Conservation (phyloP, 2,113 vertebrate species). For the Dendrocopos noguchii region DNA sequence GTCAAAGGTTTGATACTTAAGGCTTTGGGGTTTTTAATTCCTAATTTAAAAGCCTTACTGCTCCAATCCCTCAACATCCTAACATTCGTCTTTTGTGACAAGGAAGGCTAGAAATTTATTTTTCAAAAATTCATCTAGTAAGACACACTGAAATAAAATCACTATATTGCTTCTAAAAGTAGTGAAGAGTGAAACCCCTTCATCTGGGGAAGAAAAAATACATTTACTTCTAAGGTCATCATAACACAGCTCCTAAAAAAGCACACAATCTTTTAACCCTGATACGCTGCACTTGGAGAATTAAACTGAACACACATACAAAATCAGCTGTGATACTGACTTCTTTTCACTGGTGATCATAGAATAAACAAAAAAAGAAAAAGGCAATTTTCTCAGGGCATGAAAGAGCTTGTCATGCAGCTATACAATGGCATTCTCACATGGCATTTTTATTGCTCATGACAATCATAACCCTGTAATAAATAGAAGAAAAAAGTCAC, state of each 20-base stretch:
- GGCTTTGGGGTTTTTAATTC: neutral
- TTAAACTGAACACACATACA: neutral
- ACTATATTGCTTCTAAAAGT: neutral
- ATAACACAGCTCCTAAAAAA: neutral
- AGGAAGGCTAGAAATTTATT: neutral
- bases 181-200: neutral
- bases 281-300: neutral
- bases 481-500: neutral
- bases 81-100: neutral
- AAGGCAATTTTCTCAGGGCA: conserved; percentile 22
- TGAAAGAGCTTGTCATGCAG: neutral
- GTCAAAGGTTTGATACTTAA: neutral
- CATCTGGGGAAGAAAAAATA: neutral
- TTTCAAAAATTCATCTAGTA: neutral
- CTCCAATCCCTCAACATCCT: neutral
- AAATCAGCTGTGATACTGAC: neutral
- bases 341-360: neutral
- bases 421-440: neutral
- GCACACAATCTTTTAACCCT: neutral
- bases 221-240: neutral
- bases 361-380: conserved; percentile 32
- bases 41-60: neutral
- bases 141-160: neutral
- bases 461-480: conserved; percentile 7
- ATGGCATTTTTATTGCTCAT: neutral